Evolutionary conservation across 2,797 vertebrate species (phyloP).

Genomic region (Scolopax bukidnonensis): DNA sequence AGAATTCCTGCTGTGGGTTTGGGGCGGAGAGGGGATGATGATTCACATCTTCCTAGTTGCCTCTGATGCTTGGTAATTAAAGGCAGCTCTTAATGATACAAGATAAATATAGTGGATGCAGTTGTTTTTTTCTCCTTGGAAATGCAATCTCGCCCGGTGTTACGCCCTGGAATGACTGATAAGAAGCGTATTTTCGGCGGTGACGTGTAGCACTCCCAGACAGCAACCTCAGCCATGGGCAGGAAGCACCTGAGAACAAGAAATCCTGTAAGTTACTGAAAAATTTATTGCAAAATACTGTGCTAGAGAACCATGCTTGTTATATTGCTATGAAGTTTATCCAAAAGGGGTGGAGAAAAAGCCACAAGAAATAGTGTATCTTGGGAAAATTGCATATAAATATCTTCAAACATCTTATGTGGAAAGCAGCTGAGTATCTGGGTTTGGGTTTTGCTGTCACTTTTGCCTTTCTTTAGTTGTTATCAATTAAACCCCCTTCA

Average conservation of each 20-base stretch:
- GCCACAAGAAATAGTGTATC: fast-evolving
- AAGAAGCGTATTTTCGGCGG: fast-evolving
- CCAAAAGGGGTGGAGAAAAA: background rate
- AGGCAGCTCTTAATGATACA: background rate
- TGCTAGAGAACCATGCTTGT: background rate
- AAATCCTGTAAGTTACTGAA: background rate
- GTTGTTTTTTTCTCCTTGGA: background rate
- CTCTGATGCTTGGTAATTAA: background rate
- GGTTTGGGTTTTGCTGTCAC: background rate
- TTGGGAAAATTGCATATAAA: background rate
- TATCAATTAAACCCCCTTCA: background rate
- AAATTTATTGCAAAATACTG: background rate
- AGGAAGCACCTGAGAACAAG: background rate
- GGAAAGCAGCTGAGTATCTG: background rate
- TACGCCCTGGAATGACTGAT: background rate
- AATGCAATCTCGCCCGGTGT: fast-evolving
- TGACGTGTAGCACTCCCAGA: fast-evolving
- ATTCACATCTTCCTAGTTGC: constrained; percentile 13
- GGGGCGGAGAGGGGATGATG: background rate
- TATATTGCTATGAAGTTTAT: background rate
- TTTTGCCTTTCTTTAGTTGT: background rate
- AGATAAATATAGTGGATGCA: background rate
- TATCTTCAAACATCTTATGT: background rate
- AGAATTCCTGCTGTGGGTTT: background rate
- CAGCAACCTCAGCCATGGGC: background rate